Percentiles rank a stretch among this genome's conserved stretches.
phyloP scores from a whole-genome alignment of 1,140 invertebrate genomes.

The Bacillus rossius region DNA sequence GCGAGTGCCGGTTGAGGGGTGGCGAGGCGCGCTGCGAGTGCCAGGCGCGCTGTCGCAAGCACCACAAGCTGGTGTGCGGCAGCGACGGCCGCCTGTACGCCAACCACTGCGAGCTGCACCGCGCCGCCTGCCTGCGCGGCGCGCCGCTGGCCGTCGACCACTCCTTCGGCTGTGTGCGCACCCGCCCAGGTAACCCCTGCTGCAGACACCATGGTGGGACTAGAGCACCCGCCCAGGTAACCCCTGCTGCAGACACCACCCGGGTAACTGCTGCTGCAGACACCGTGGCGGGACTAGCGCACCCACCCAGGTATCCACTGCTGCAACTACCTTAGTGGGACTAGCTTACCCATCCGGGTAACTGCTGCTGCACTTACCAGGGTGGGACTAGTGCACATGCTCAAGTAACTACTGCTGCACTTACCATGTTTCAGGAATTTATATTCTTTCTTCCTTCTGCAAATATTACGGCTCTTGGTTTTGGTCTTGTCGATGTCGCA shows the following conservation, averaged over 20 bases:
- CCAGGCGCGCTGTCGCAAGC: conserved; percentile 47
- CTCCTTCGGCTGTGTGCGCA: conserved; percentile 40
- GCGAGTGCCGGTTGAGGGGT: conserved; percentile 53
- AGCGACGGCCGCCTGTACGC: conserved; percentile 65
- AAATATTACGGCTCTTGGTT: too few relatives aligned
- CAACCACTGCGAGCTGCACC: conserved; percentile 71
- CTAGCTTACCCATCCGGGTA: too few relatives aligned
- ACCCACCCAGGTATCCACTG: too few relatives aligned
- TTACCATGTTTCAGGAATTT: too few relatives aligned
- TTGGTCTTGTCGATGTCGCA: too few relatives aligned
- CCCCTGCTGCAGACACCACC: background rate
- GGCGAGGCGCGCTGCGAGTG: conserved; percentile 58
- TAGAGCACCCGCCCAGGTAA: background rate
- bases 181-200: background rate
- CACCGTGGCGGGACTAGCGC: background rate
- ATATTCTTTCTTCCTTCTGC: too few relatives aligned
- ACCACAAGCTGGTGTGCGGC: conserved; percentile 57
- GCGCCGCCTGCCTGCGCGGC: conserved; percentile 57
- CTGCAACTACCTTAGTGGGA: too few relatives aligned
- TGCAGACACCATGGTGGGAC: too few relatives aligned
- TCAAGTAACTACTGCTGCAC: too few relatives aligned
- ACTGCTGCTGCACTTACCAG: too few relatives aligned
- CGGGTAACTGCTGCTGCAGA: background rate
- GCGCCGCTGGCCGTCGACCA: conserved; percentile 51
- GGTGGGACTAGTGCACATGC: too few relatives aligned